Evolutionary conservation across 1,140 invertebrate genomes (phyloP).

Genomic region (Calliphora vicina): DNA sequence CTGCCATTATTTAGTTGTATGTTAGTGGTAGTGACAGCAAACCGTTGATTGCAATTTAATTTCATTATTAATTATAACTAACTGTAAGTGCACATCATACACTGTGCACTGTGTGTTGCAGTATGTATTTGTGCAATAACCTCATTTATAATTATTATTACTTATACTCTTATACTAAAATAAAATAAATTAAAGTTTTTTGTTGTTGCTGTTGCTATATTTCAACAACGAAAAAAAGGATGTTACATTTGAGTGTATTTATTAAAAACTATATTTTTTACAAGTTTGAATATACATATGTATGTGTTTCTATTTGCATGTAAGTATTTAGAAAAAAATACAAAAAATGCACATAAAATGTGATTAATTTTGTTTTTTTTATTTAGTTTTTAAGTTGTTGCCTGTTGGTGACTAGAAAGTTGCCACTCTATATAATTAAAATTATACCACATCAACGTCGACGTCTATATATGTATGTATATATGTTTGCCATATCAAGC

Average conservation of each 20-base stretch:
- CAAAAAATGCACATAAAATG: neutral
- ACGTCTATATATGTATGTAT: too few species aligned
- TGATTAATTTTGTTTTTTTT: slow-evolving; percentile 17
- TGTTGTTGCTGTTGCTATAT: too few species aligned
- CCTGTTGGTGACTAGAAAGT: slow-evolving; percentile 13
- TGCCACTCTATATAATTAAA: slow-evolving; percentile 13
- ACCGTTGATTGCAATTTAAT: slow-evolving; percentile 29
- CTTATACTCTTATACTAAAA: neutral
- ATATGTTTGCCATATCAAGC: too few species aligned
- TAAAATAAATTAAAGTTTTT: slow-evolving; percentile 3
- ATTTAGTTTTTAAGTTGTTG: neutral
- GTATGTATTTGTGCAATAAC: neutral
- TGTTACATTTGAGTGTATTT: neutral
- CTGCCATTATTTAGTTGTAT: neutral
- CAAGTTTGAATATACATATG: neutral
- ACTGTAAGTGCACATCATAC: neutral
- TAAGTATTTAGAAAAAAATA: too few species aligned
- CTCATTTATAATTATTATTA: slow-evolving; percentile 14
- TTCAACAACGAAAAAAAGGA: neutral
- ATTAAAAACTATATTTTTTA: neutral
- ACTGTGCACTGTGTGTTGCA: neutral
- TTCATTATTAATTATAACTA: slow-evolving; percentile 26
- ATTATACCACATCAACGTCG: slow-evolving; percentile 1
- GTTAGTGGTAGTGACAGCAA: neutral
- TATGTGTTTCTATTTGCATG: too few species aligned